Percentiles rank a stretch among this genome's conserved stretches.
Conservation (phyloP, 2,797 vertebrate genomes). For the Sardinella longiceps region DNA sequence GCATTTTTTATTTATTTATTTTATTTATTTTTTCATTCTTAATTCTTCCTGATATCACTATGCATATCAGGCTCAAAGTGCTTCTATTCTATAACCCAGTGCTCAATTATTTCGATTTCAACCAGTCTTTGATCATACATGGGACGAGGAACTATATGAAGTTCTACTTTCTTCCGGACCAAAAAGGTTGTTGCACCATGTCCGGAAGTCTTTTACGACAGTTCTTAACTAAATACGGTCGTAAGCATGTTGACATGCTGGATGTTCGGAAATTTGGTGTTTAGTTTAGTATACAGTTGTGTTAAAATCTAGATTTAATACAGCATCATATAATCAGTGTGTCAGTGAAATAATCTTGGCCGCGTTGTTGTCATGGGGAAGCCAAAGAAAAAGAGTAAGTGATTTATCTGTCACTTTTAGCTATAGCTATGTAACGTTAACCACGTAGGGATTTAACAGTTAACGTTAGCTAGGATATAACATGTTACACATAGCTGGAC, state of each 20-base stretch:
- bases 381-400: conserved; percentile 79
- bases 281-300: too few relatives aligned
- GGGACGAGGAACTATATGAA: not conserved
- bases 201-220: not conserved
- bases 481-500: too few relatives aligned
- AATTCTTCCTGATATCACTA: not conserved
- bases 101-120: not conserved
- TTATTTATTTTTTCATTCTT: too few relatives aligned
- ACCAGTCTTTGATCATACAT: not conserved
- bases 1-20: too few relatives aligned
- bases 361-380: conserved; percentile 71
- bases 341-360: not conserved
- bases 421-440: not conserved
- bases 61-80: not conserved
- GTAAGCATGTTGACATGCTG: conserved; percentile 18
- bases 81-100: too few relatives aligned
- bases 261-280: not conserved
- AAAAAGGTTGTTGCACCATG: not conserved
- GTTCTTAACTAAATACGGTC: not conserved
- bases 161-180: not conserved
- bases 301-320: not conserved
- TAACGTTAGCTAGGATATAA: conserved; percentile 49
- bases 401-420: not conserved
- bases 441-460: not conserved
- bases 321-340: not conserved